phyloP scores from a whole-genome alignment of 2,888 invertebrate genomes.

The Harmothoe impar region DNA sequence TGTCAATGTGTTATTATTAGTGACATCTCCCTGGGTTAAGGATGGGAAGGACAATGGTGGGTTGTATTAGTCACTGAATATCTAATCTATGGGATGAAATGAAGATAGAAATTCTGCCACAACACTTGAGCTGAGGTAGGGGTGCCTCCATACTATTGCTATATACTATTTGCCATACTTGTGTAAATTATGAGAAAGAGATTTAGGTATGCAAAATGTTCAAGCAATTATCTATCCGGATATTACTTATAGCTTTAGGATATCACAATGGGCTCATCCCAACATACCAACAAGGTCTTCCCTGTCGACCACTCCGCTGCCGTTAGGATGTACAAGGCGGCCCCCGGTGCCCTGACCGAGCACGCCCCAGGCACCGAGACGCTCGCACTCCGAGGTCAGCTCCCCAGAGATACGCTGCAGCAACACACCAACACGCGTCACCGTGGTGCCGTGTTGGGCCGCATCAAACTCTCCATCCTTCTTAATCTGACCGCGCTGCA shows the following conservation, averaged over 20 bases:
- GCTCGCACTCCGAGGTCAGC: constrained; percentile 75
- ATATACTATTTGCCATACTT: not conserved
- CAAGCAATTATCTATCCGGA: no score
- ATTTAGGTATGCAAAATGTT: no score
- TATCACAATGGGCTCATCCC: no score
- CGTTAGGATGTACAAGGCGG: constrained; percentile 73
- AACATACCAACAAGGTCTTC: constrained; percentile 75
- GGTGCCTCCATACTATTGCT: not conserved
- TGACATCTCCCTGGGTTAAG: not conserved
- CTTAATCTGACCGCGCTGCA: constrained; percentile 75
- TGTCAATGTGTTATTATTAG: no score
- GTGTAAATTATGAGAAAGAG: no score
- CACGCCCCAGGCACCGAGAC: constrained; percentile 81
- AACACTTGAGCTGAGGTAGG: not conserved
- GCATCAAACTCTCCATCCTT: constrained; percentile 76
- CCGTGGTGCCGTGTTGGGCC: constrained; percentile 73
- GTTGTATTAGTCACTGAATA: not conserved
- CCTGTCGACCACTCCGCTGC: constrained; percentile 72
- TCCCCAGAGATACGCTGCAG: constrained; percentile 77
- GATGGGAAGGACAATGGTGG: not conserved
- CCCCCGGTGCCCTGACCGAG: constrained; percentile 78
- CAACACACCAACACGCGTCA: constrained; percentile 74
- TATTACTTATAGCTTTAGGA: no score
- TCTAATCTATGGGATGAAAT: not conserved
- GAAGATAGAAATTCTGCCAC: not conserved